Percentiles rank a stretch among this genome's conserved stretches.
These are phyloP conservation scores for Fulmarus glacialis DNA, from an alignment of 2,113 vertebrate species.

Conservation along the genomic window DNA sequence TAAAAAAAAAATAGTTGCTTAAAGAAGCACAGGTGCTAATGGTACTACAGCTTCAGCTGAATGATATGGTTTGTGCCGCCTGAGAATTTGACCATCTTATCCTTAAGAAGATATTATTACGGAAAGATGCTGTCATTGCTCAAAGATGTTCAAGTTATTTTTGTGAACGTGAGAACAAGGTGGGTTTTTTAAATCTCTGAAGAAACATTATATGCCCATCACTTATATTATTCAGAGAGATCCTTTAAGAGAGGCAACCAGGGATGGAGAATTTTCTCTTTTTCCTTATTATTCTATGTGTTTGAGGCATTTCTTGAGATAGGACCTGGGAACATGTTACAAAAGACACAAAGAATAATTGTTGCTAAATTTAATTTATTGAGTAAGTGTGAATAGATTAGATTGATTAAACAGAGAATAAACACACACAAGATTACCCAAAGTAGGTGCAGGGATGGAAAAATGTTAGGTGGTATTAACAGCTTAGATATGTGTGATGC, in stretches of 20 bases:
- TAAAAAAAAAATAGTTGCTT: background rate
- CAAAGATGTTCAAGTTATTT: background rate
- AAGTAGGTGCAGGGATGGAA: background rate
- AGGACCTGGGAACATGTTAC: background rate
- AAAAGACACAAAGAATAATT: background rate
- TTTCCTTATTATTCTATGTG: background rate
- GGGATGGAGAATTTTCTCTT: background rate
- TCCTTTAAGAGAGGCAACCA: background rate
- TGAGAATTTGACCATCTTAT: background rate
- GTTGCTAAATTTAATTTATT: background rate
- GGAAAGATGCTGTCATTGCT: background rate
- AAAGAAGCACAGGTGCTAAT: background rate
- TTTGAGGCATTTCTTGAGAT: background rate
- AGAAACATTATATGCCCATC: background rate
- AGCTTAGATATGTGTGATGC: background rate
- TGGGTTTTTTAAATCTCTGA: background rate
- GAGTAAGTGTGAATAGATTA: slow-evolving; percentile 1
- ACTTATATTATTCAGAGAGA: background rate
- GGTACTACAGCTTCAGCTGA: background rate
- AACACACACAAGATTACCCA: background rate
- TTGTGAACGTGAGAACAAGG: background rate
- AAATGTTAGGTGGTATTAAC: background rate
- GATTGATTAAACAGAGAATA: slow-evolving; percentile 1
- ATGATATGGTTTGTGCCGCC: background rate
- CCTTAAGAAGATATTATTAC: background rate